phyloP scores from a whole-genome alignment of 2,797 vertebrate species.

The Aulostomus chinensis region DNA sequence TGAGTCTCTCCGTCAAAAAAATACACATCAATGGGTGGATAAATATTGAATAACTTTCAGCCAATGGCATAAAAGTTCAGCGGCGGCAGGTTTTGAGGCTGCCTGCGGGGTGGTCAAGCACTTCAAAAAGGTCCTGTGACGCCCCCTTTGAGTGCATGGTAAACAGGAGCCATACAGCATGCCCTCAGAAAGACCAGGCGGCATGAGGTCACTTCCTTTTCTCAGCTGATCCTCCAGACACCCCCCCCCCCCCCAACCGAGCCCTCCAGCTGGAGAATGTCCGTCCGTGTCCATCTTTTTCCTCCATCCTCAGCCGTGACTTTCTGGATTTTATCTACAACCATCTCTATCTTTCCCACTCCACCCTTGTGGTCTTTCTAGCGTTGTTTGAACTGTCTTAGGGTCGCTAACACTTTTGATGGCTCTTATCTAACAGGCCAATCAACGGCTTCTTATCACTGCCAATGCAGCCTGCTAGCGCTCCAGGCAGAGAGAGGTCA shows the following conservation, averaged over 20 bases:
- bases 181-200: conserved; percentile 57
- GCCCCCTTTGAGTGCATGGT: conserved; percentile 69
- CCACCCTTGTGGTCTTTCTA: conserved; percentile 25
- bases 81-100: conserved; percentile 67
- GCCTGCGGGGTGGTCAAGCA: conserved; percentile 69
- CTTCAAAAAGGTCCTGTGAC: conserved; percentile 67
- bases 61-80: conserved; percentile 78
- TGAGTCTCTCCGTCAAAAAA: conserved; percentile 54
- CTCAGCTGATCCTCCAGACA: conserved; percentile 23
- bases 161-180: conserved; percentile 53
- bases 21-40: conserved; percentile 72
- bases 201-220: conserved; percentile 68
- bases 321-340: conserved; percentile 16
- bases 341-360: conserved; percentile 16
- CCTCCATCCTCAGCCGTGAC: conserved; percentile 2
- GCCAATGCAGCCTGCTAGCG: conserved; percentile 45
- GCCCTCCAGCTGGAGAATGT: conserved; percentile 3
- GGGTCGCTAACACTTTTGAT: conserved; percentile 68
- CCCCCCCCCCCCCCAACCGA: conserved; percentile 21
- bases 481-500: conserved; percentile 67
- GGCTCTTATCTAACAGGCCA: conserved; percentile 61
- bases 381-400: conserved; percentile 53
- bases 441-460: conserved; percentile 73
- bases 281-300: conserved; percentile 18
- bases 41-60: conserved; percentile 77